Percentiles rank a stretch among this genome's conserved stretches.
Evolutionary conservation across 2,888 invertebrate genomes (phyloP).

Genomic region (Cosmopolites sordidus): DNA sequence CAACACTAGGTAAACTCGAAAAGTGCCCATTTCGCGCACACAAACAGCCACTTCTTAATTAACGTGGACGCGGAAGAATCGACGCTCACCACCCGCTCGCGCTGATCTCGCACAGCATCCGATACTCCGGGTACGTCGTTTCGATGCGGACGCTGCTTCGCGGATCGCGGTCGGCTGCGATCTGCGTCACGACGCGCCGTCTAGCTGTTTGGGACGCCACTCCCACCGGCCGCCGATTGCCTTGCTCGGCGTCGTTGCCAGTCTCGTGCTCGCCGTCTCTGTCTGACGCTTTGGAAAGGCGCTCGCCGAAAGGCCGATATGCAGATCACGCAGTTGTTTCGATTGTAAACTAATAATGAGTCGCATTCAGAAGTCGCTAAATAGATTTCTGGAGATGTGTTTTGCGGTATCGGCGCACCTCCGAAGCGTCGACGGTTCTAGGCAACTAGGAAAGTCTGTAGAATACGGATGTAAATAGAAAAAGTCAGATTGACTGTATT

Average conservation of each 20-base stretch:
- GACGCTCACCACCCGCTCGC: neutral
- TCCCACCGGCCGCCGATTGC: slow-evolving; percentile 22
- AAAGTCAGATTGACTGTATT: too few relatives aligned
- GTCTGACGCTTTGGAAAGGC: neutral
- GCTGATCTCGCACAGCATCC: neutral
- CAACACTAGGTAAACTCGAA: neutral
- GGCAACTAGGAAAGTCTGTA: too few relatives aligned
- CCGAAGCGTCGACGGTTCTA: too few relatives aligned
- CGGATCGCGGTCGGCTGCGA: slow-evolving; percentile 17
- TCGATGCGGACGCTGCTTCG: slow-evolving; percentile 17
- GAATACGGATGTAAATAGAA: too few relatives aligned
- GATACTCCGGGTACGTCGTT: neutral
- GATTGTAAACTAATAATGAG: slow-evolving; percentile 16
- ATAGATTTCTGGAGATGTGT: slow-evolving; percentile 11
- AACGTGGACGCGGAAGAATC: too few relatives aligned
- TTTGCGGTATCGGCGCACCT: slow-evolving; percentile 1
- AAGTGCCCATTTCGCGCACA: neutral
- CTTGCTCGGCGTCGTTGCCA: slow-evolving; percentile 5
- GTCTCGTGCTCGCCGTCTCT: neutral
- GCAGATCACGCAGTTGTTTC: slow-evolving; percentile 13
- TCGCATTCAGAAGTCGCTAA: slow-evolving; percentile 9
- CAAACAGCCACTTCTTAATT: neutral
- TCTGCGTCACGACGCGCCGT: slow-evolving; percentile 24
- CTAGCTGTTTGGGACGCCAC: slow-evolving; percentile 23
- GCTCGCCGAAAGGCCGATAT: slow-evolving; percentile 5